Evolutionary conservation across 1,140 invertebrate genomes (phyloP), one percentile per base, ranked within the genome.

Genomic region (Drosophila mayri): DNA sequence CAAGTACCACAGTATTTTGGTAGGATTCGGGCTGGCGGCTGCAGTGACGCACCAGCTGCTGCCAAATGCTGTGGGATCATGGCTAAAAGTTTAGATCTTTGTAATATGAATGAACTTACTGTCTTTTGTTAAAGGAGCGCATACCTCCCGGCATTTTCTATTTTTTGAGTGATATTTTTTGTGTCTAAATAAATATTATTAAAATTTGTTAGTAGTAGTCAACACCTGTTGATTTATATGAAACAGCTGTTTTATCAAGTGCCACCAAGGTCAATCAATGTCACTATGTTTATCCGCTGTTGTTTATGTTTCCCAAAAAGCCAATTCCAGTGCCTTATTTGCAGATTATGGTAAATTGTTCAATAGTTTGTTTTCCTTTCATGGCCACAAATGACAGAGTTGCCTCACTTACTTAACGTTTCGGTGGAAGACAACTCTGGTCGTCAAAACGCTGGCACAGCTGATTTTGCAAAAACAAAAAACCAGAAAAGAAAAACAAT

Each of bases 1-100:
- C 72, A 28, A 92, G 74, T 9, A 92, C 79, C n/a, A 91, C 46
- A 1, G 59, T 30, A 37, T 88, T 73, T 35, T n/a, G 43, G 4
- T 46, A 61, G 4, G 35, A 16, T 20, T 37, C 18, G 14, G 37
- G 32, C 20, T 44, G 4, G 2, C 49, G 32, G 14, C 63, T 71
- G 25, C 40, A 58, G 11, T 65, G 38, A 10, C 76, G 70, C 35
- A 62, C 37, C 12, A 71, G 3, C 14, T 52, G 46, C 46, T 55
- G 54, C 54, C 43, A 54, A 9, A 76, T 37, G 44, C 75, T 82
- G 40, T 18, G 20, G 50, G 2, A 12, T 25, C 12, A 30, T 16
- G 4, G 22, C 25, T 68, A 22, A 20, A 35, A 16, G 64, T 62
- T 41, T 22, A 55, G 28, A 64, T 65, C 44, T 58, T 20, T 4